These are phyloP conservation scores for Cataglyphis altisquamis DNA, from an alignment of 2,888 invertebrate species.

Conservation along the genomic window DNA sequence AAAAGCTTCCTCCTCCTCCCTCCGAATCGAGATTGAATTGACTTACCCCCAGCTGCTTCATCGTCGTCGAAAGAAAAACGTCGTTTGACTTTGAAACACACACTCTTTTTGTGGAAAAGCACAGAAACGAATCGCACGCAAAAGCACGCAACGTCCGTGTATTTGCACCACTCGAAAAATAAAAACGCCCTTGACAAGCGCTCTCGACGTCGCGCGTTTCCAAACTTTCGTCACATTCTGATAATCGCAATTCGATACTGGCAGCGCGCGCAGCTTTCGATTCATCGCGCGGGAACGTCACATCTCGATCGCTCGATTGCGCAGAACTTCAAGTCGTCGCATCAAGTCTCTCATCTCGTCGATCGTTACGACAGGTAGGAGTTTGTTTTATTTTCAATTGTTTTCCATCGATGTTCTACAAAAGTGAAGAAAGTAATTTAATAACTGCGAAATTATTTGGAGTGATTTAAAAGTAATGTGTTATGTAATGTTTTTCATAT, in stretches of 20 bases:
- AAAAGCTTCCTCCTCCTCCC: background rate
- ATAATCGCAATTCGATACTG: slow-evolving; percentile 56
- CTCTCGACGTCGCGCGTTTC: background rate
- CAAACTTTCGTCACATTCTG: slow-evolving; percentile 40
- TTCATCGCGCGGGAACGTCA: slow-evolving; percentile 34
- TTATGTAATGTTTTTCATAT: background rate
- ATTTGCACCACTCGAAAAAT: background rate
- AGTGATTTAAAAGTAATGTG: background rate
- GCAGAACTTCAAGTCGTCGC: slow-evolving; percentile 46
- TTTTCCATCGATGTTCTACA: background rate
- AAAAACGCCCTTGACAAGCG: background rate
- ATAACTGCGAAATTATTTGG: background rate
- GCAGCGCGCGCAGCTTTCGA: slow-evolving; percentile 17
- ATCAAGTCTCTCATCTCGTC: slow-evolving; percentile 12
- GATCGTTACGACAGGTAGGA: slow-evolving; percentile 59
- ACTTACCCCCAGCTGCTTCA: background rate
- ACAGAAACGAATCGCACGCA: slow-evolving; percentile 12
- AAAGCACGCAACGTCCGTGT: slow-evolving; percentile 12
- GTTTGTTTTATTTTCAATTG: background rate
- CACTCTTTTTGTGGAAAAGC: background rate
- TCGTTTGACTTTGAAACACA: background rate
- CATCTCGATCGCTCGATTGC: slow-evolving; percentile 28
- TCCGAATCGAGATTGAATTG: background rate
- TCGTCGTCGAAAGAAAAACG: background rate
- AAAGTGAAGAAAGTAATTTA: background rate